Evolutionary conservation across 2,113 vertebrate species (phyloP).

Genomic region (Pteronura brasiliensis): DNA sequence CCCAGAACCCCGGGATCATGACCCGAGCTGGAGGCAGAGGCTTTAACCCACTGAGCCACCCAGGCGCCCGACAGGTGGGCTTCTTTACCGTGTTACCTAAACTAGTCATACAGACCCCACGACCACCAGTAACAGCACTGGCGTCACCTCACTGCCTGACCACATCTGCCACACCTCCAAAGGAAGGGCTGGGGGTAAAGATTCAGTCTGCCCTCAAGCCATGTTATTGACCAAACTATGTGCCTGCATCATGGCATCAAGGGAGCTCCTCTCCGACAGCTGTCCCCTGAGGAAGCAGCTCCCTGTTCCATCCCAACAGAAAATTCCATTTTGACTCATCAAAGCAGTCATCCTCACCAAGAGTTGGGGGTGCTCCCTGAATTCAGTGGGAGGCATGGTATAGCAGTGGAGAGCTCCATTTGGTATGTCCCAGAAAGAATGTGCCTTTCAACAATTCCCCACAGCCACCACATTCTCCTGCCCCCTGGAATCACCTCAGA

Average conservation of each 20-base stretch:
- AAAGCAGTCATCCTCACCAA: neutral
- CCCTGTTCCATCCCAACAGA: neutral
- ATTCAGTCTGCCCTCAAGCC: neutral
- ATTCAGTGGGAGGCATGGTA: neutral
- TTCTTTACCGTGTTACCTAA: neutral
- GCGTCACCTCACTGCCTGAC: neutral
- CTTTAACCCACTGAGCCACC: too few species aligned
- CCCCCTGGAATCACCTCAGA: too few species aligned
- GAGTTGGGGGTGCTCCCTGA: neutral
- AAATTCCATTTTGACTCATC: neutral
- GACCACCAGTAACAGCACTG: neutral
- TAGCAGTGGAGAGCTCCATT: neutral
- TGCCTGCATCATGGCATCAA: rapidly evolving
- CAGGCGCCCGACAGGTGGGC: too few species aligned
- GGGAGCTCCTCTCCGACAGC: neutral
- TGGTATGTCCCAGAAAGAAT: neutral
- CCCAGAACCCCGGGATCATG: too few species aligned
- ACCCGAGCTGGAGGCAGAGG: too few species aligned
- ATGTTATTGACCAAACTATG: neutral
- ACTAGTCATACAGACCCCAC: neutral
- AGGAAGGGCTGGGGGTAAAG: neutral
- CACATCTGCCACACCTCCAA: neutral
- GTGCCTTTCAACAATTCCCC: neutral
- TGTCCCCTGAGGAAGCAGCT: neutral
- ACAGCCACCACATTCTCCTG: neutral